Conservation (phyloP, 1,140 invertebrate species). For the Drosophila oshimai region DNA sequence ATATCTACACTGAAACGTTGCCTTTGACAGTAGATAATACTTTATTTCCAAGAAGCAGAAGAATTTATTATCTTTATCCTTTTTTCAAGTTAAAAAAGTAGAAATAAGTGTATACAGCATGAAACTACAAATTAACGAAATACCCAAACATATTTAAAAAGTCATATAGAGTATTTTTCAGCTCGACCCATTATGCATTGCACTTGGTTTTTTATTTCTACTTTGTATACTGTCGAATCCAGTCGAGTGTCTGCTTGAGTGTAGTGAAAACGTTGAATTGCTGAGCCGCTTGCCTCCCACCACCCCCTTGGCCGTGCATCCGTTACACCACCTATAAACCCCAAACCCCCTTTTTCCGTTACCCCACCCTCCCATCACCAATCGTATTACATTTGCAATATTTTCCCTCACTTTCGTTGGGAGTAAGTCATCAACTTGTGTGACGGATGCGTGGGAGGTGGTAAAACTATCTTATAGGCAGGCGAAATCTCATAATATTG, state of each 20-base stretch:
- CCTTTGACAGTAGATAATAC: no score
- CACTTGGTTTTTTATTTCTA: constrained; percentile 20
- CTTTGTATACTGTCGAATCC: constrained; percentile 19
- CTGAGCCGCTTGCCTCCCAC: constrained; percentile 2
- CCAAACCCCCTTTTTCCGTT: background rate
- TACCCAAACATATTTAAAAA: no score
- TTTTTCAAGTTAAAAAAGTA: no score
- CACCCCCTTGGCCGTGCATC: background rate
- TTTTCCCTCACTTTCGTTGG: constrained; percentile 45
- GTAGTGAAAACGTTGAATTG: constrained; percentile 53
- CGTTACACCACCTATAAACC: background rate
- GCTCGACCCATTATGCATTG: background rate
- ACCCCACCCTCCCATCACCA: constrained; percentile 18
- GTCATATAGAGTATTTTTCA: constrained; percentile 7
- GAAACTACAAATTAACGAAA: no score
- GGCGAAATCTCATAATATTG: constrained; percentile 75
- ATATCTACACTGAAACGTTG: no score
- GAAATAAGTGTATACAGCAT: no score
- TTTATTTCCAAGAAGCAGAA: no score
- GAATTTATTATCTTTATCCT: no score
- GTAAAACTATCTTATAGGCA: constrained; percentile 18
- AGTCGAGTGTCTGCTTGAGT: constrained; percentile 49
- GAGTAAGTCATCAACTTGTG: constrained; percentile 37
- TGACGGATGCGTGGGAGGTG: constrained; percentile 28
- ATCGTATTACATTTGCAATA: constrained; percentile 77